Base-by-base conservation (phyloP, 2,113 vertebrate species). In the Clarias magur region DNA sequence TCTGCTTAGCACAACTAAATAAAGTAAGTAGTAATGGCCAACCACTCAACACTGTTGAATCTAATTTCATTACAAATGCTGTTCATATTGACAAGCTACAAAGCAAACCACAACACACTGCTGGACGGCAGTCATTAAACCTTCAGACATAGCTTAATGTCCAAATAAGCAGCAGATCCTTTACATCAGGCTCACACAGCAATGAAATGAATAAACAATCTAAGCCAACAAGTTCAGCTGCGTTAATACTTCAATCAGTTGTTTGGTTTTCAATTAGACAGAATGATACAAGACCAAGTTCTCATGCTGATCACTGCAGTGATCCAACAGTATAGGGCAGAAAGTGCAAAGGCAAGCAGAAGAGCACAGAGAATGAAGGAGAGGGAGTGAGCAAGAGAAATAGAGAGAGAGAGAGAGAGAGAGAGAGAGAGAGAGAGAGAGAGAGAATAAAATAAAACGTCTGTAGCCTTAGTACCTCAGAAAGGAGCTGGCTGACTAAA, bases 341-440 rank as follows among this genome's bases (percentile, higher is more conserved):
- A 87, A 87, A 82, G 25, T 82, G 86, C 68, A 82, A 60, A 75
- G 80, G 30, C n/a, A 87, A 75, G 80, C 86, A 30, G n/a, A 34
- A 82, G 67, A 59, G 25, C 1, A 38, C 16, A 87, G 3, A 53
- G 78, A 76, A 2, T 23, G 54, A 59, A 67, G 75, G 70, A 84
- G 48, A 53, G 3, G 23, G 82, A 85, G 67, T 83, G 79, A 76
- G 57, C 21, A 56, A 82, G 73, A 27, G 86, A 85, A 16, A 85
- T 82, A 38, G 59, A 53, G 59, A 82, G 3, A 81, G 57, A 86
- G 82, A 34, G n/a, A n/a, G n/a, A 84, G 70, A 84, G 79, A 76
- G 56, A n/a, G 59, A 82, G 73, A 34, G 86, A 85, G 16, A 86
- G 82, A 42, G 59, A 38, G 59, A 82, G 3, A 81, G 57, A 86